phyloP scores from a whole-genome alignment of 2,888 invertebrate species.

The Alsophila aescularia region DNA sequence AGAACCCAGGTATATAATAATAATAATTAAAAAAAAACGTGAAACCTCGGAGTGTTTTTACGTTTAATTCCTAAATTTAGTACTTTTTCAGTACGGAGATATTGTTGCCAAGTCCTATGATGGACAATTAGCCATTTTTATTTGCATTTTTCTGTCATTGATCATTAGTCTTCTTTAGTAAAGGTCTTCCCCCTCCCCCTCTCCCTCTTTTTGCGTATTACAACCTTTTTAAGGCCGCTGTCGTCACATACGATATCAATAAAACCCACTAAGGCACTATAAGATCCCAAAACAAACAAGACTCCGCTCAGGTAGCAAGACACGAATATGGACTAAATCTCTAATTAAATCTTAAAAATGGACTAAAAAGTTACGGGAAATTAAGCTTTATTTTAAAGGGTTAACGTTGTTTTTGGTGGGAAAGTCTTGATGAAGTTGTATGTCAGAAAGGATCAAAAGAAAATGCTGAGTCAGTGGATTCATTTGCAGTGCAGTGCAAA shows the following conservation, averaged over 20 bases:
- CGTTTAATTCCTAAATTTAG: too few relatives aligned
- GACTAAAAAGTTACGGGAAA: background rate
- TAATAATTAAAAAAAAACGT: too few relatives aligned
- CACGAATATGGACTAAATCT: conserved; percentile 20
- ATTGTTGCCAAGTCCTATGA: too few relatives aligned
- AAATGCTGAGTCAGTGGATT: conserved; percentile 31
- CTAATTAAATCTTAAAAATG: conserved; percentile 33
- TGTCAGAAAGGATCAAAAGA: conserved; percentile 25
- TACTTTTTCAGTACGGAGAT: too few relatives aligned
- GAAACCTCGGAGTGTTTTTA: too few relatives aligned
- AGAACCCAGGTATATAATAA: too few relatives aligned
- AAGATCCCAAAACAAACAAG: conserved; percentile 33
- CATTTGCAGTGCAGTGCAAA: conserved; percentile 28
- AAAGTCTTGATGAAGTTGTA: conserved; percentile 11
- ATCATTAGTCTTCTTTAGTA: too few relatives aligned
- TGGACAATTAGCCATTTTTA: too few relatives aligned
- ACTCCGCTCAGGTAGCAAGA: conserved; percentile 36
- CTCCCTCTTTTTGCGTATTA: too few relatives aligned
- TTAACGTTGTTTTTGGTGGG: background rate
- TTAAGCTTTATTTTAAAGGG: background rate
- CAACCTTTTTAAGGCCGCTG: conserved; percentile 20
- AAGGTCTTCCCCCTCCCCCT: too few relatives aligned
- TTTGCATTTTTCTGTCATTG: too few relatives aligned
- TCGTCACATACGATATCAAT: conserved; percentile 33
- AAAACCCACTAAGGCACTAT: conserved; percentile 18